Percentiles rank a stretch among this genome's conserved stretches.
Conservation (phyloP, 2,797 vertebrate genomes). For the Threskiornis aethiopicus region DNA sequence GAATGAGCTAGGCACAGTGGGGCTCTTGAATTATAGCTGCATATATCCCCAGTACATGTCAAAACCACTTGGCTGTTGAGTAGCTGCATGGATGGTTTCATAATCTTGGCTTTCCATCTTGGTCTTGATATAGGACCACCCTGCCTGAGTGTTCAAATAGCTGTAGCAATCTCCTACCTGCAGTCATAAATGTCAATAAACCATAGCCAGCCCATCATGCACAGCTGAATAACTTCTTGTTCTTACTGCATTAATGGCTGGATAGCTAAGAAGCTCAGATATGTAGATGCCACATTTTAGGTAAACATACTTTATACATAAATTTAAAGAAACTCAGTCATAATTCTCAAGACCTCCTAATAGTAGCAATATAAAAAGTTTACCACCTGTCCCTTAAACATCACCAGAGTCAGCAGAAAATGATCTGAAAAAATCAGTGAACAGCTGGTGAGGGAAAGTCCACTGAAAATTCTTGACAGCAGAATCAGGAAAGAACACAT, state of each 20-base stretch:
- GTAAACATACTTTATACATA: neutral
- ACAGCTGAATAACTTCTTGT: constrained; percentile 9
- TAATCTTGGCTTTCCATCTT: constrained; percentile 14
- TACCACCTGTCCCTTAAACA: neutral
- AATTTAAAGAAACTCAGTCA: neutral
- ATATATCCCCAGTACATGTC: neutral
- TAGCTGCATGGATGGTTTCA: constrained; percentile 30
- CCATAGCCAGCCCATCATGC: neutral
- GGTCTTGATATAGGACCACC: constrained; percentile 12
- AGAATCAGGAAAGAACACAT: neutral
- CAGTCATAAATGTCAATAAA: constrained; percentile 40
- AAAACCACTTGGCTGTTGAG: constrained; percentile 13
- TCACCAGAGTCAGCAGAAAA: neutral
- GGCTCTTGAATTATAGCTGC: neutral
- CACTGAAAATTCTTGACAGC: neutral
- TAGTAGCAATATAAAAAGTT: neutral
- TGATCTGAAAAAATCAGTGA: neutral
- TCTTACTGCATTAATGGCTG: neutral
- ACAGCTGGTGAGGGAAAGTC: neutral
- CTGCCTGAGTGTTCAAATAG: neutral
- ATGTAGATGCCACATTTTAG: neutral
- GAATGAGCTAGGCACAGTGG: neutral
- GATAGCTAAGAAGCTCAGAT: neutral
- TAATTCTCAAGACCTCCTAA: neutral
- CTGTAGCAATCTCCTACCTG: constrained; percentile 20